phyloP scores from a whole-genome alignment of 2,113 vertebrate genomes.

The Apodemus sylvaticus region DNA sequence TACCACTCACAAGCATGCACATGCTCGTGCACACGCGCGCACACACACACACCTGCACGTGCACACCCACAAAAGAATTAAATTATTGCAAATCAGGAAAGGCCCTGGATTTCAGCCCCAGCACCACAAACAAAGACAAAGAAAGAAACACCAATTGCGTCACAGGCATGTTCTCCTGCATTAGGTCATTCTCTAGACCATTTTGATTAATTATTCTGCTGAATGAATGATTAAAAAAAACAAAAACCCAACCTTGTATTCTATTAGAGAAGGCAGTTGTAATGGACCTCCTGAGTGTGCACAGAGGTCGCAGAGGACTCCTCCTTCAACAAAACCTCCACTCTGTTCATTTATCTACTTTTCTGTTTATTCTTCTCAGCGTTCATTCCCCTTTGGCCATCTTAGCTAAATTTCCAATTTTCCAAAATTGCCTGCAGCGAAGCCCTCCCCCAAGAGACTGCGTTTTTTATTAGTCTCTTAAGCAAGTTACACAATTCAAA shows the following conservation, averaged over 20 bases:
- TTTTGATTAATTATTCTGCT: neutral
- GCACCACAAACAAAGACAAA: neutral
- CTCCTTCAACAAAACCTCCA: neutral
- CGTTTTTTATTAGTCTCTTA: constrained; percentile 78
- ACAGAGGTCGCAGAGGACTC: neutral
- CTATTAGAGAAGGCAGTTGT: neutral
- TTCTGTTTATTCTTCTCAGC: neutral
- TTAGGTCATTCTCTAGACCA: neutral
- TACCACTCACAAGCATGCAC: neutral
- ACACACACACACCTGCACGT: too few species aligned
- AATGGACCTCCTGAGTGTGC: neutral
- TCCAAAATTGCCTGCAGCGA: constrained; percentile 14
- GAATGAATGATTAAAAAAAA: neutral
- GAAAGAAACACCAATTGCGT: neutral
- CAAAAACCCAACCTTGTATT: neutral
- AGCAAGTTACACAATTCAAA: constrained; percentile 81
- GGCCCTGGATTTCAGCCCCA: neutral
- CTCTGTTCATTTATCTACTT: neutral
- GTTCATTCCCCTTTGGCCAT: constrained; percentile 21
- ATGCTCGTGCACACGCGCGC: too few species aligned
- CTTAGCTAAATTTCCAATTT: constrained; percentile 48
- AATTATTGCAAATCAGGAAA: neutral
- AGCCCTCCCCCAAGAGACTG: constrained; percentile 56
- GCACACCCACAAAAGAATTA: neutral
- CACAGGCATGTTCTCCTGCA: neutral